These are phyloP conservation scores for Drosophila nebulosa DNA, from an alignment of 1,140 invertebrate genomes.

Conservation along the genomic window DNA sequence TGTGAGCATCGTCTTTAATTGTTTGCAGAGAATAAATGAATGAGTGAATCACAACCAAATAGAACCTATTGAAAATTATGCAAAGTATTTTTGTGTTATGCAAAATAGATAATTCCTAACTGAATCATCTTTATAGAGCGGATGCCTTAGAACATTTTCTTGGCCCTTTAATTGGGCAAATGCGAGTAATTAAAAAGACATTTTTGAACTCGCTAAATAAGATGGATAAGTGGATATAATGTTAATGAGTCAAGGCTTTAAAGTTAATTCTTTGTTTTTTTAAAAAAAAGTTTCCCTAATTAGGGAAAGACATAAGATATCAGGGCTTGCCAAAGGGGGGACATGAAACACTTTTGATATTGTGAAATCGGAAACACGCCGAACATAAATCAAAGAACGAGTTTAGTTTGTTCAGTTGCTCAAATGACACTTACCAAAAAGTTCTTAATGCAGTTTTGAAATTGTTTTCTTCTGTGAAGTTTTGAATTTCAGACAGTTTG, in stretches of 20 bases:
- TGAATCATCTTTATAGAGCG: constrained; percentile 12
- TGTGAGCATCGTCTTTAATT: constrained; percentile 68
- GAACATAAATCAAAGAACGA: background rate
- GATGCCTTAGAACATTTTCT: background rate
- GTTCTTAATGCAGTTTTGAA: too few species aligned
- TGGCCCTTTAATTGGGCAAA: constrained; percentile 14
- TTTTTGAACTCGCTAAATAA: constrained; percentile 19
- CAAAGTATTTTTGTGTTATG: constrained; percentile 66
- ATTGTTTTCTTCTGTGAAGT: too few species aligned
- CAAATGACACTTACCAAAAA: background rate
- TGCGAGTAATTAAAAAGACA: constrained; percentile 19
- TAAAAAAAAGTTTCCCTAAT: background rate
- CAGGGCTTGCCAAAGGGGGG: too few species aligned
- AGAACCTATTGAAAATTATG: constrained; percentile 61
- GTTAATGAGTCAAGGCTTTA: background rate
- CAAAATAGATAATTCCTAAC: constrained; percentile 35
- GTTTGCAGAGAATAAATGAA: constrained; percentile 23
- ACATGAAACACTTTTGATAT: background rate
- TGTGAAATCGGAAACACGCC: background rate
- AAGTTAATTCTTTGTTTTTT: background rate
- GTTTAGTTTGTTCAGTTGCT: background rate
- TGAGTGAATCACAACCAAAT: constrained; percentile 32
- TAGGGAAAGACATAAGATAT: background rate
- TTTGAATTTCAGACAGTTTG: too few species aligned
- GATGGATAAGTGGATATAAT: background rate